Evolutionary conservation across 2,797 vertebrate genomes (phyloP), one percentile per base, ranked within the genome.

Genomic region (Cottoperca gobio): DNA sequence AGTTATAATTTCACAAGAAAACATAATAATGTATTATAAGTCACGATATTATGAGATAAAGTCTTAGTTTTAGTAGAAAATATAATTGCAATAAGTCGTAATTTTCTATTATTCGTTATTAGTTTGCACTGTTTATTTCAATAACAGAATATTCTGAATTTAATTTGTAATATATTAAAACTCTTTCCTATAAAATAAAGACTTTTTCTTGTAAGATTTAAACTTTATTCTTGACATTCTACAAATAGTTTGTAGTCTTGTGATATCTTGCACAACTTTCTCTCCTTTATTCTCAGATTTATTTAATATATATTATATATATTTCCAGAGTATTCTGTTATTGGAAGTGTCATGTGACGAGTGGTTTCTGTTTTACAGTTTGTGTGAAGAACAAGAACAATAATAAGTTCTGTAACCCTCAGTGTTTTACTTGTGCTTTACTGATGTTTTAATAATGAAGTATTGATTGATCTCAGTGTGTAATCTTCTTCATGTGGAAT

Each of bases 41-140:
- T n/a, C n/a, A n/a, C n/a, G n/a, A n/a, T n/a, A n/a, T n/a, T n/a
- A n/a, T n/a, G n/a, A n/a, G n/a, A n/a, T 42, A 60, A 60, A 60
- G 23, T 7, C 21, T 14, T 3, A 11, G 19, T 42, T 59, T 10
- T 43, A 43, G 3, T 19, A 8, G 3, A 19, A 43, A 43, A 43
- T 0, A 43, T 17, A 43, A 19, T 19, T 43, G 8, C 42, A 43
- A 43, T 43, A 43, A n/a, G n/a, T n/a, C n/a, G n/a, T n/a, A 0
- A 1, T 16, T 17, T 19, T 39, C 14, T 39, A n/a, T n/a, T n/a
- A n/a, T n/a, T n/a, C n/a, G n/a, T n/a, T n/a, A n/a, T n/a, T n/a
- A n/a, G n/a, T n/a, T n/a, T n/a, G n/a, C n/a, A n/a, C n/a, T n/a
- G n/a, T n/a, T n/a, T n/a, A n/a, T n/a, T n/a, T n/a, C n/a, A n/a